Evolutionary conservation across 2,888 invertebrate genomes (phyloP).

Genomic region (Caenorhabditis japonica): DNA sequence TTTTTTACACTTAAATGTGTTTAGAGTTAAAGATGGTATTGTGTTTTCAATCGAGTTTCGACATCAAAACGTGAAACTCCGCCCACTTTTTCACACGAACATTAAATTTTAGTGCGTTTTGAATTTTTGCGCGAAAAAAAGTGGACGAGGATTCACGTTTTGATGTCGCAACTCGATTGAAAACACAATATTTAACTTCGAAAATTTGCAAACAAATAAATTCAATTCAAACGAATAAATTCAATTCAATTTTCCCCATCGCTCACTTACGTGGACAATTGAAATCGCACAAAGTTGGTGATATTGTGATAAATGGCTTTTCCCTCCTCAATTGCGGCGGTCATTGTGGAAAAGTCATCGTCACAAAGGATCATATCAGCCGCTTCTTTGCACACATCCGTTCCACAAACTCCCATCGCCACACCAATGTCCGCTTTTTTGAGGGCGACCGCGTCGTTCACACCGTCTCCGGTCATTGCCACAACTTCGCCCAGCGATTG

Average conservation of each 20-base stretch:
- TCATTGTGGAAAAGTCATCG: conserved; percentile 96
- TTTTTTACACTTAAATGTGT: not conserved
- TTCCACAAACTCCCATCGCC: conserved; percentile 84
- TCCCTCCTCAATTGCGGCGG: conserved; percentile 89
- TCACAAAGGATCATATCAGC: conserved; percentile 99
- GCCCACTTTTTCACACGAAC: too few species aligned
- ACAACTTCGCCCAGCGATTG: conserved; percentile 93
- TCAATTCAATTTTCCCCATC: too few species aligned
- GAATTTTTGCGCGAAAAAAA: too few species aligned
- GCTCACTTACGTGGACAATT: conserved; percentile 88
- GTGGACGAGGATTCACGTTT: too few species aligned
- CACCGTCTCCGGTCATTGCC: conserved; percentile 99
- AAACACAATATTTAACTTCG: too few species aligned
- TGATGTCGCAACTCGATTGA: too few species aligned
- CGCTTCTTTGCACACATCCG: conserved; percentile 89
- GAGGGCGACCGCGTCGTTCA: conserved; percentile 97
- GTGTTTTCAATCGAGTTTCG: too few species aligned
- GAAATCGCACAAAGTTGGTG: conserved; percentile 97
- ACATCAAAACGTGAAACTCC: too few species aligned
- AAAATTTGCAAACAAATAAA: too few species aligned
- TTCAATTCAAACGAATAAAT: too few species aligned
- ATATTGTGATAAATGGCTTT: conserved; percentile 99
- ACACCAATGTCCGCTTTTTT: conserved; percentile 98
- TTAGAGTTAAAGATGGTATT: too few species aligned
- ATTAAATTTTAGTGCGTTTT: too few species aligned